Base-by-base conservation (phyloP, 2,113 vertebrate genomes). In the Sorex araneus region DNA sequence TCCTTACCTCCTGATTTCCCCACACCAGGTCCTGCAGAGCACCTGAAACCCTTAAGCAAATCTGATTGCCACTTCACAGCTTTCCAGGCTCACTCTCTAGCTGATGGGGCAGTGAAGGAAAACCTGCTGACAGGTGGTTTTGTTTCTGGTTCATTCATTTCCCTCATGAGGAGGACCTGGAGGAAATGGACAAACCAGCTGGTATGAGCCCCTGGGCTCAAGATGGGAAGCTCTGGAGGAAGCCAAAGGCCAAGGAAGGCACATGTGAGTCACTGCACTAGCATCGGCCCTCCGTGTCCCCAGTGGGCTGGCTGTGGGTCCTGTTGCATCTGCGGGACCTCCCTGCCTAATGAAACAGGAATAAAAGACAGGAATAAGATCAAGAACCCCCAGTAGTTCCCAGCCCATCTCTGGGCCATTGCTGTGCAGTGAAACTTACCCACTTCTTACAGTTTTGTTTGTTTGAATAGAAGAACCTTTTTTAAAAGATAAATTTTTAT, bases 381-480 rank as follows among this genome's bases (percentile, higher is more conserved):
- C 67, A 21, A 6, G 54, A 54, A 54, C 54, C 30, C 60, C 34
- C 40, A 40, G 40, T 45, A 74, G 57, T 5, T 77, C 71, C 67
- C 89, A 10, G 84, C 74, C 75, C 27, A 45, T 71, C 80, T 96
- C 88, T 11, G 70, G 94, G 95, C 94, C 96, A 66, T 97, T 97
- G 97, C 97, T 67, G 73, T 89, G 95, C 25, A 2, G 95, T 94
- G 54, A 54, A 50, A 50, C 10, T 91, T 32, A 89, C 86, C 85
- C 94, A 95, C 91, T 96, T 50, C 11, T 47, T 96, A 75, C 87
- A 91, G 97, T 97, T 97, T 97, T 96, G 96, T 89, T 70, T 47
- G 96, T 96, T 96, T 95, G 91, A 94, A 96, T 75, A 89, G 95
- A 86, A 64, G 69, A 57, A 40, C 95, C 96, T 96, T 97, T 97